Percentiles rank a stretch among this genome's conserved stretches.
Evolutionary conservation across 2,888 invertebrate species (phyloP).

Genomic region (Agonopterix arenella): DNA sequence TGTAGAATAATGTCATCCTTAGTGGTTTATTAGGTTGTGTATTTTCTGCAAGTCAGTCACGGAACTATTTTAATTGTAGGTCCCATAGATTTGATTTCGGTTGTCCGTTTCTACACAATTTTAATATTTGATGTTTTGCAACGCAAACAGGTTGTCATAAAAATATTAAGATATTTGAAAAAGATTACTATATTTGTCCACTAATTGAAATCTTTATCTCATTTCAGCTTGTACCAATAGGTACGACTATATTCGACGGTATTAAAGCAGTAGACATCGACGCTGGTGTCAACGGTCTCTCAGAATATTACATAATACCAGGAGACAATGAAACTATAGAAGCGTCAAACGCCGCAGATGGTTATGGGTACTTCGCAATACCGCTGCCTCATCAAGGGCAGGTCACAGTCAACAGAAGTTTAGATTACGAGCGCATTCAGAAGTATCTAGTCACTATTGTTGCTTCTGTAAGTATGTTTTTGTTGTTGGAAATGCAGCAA

Average conservation of each 20-base stretch:
- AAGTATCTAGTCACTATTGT: slow-evolving; percentile 91
- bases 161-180: no score
- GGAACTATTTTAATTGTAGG: no score
- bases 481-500: no score
- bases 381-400: slow-evolving; percentile 92
- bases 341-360: slow-evolving; percentile 80
- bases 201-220: no score
- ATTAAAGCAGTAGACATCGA: slow-evolving; percentile 89
- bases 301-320: slow-evolving; percentile 90
- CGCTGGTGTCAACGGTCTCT: slow-evolving; percentile 91
- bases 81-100: no score
- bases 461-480: slow-evolving; percentile 84
- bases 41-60: no score
- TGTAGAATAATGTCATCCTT: no score
- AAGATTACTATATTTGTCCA: no score
- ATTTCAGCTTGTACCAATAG: slow-evolving; percentile 87
- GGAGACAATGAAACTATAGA: slow-evolving; percentile 69
- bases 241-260: slow-evolving; percentile 89
- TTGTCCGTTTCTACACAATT: no score
- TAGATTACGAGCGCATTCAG: slow-evolving; percentile 93
- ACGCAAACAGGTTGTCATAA: no score
- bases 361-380: slow-evolving; percentile 89
- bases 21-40: no score
- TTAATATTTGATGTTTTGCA: neutral
- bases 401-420: slow-evolving; percentile 88